Evolutionary conservation across 2,888 invertebrate species (phyloP), one percentile per base, ranked within the genome.

Genomic region (Oscheius sp.): DNA sequence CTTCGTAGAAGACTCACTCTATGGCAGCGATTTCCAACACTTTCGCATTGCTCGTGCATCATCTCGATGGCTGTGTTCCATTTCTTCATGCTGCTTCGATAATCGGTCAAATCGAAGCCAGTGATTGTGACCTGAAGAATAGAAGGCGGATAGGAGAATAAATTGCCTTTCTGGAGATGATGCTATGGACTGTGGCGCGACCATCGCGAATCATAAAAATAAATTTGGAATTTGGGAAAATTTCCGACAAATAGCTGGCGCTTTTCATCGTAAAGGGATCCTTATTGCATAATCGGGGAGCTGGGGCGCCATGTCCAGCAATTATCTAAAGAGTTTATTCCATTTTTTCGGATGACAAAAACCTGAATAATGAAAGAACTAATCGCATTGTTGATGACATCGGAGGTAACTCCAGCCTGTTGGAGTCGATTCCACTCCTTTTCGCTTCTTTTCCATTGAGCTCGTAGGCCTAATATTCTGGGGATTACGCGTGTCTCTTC

Each of bases 261-360:
- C 95, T 95, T 89, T 96, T 96, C 81, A 98, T 91, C 69, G 96
- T 96, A 80, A 98, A 92, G 63, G 98, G 98, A 89, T 98, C 98
- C 89, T 98, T 98, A 90, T 98, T 98, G 90, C 98, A 98, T 75
- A 97, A 91, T 63, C 96, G 90, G 37, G 76, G 73, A 6, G 97
- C 96, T 31, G 94, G 92, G 85, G 95, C 94, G 48, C 97, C 97
- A 89, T 98, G 96, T 80, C 93, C 92, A 71, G 94, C 95, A 84
- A 96, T 95, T 25, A 88, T 81, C 65, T 65, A 23, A 15, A 53
- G 34, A 23, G 12, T 58, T 34, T 37, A 46, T 1, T 12, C 23
- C 20, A 20, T 25, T 17, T 1, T 8, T 2, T 31, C 3, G 33
- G 31, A 50, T 8, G 39, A 61, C 29, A 39, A 57, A 37, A 10